Conservation (phyloP, 1,140 invertebrate genomes). For the Lineus longissimus region DNA sequence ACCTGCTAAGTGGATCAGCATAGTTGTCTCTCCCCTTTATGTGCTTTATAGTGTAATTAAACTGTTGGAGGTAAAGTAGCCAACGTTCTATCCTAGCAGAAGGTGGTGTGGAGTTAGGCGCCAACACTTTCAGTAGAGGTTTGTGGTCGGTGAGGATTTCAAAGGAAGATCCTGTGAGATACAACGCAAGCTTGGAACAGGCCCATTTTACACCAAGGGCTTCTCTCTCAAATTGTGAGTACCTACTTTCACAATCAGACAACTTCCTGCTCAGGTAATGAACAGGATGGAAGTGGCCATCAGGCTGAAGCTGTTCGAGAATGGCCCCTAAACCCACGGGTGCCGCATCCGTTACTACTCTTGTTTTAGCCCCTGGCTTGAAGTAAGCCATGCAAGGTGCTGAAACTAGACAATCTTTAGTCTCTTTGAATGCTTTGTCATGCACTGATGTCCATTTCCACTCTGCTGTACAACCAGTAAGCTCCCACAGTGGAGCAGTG, state of each 20-base stretch:
- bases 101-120: background rate
- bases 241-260: background rate
- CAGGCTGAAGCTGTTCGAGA: background rate
- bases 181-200: background rate
- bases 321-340: background rate
- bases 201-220: background rate
- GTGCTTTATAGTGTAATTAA: constrained; percentile 18
- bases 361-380: background rate
- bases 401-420: background rate
- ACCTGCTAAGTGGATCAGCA: constrained; percentile 2
- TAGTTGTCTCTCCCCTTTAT: constrained; percentile 10
- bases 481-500: too few species aligned
- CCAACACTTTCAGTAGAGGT: background rate
- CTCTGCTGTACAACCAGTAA: too few species aligned
- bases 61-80: constrained; percentile 10
- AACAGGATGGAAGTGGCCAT: background rate
- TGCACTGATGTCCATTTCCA: background rate
- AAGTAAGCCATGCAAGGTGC: background rate
- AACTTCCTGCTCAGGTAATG: background rate
- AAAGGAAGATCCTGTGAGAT: background rate
- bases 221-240: background rate
- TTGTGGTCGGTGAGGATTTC: background rate
- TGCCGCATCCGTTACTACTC: background rate
- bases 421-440: background rate
- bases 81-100: constrained; percentile 6